Evolutionary conservation across 1,140 invertebrate genomes (phyloP).

Genomic region (Drusus annulatus): DNA sequence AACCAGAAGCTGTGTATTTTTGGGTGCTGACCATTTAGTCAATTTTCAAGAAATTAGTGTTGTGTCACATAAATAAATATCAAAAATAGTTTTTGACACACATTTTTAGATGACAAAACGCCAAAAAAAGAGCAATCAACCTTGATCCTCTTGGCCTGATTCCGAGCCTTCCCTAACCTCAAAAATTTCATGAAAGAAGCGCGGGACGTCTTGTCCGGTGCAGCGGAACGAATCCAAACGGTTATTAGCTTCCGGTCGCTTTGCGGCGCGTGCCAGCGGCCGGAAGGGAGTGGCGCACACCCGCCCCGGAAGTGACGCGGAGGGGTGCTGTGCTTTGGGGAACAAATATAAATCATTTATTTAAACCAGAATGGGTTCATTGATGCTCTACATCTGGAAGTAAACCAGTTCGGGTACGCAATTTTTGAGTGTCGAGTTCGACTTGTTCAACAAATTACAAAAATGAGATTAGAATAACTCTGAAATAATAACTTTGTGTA

Average conservation of each 20-base stretch:
- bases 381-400: background rate
- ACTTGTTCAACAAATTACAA: background rate
- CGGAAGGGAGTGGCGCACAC: conserved; percentile 17
- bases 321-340: background rate
- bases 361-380: background rate
- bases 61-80: too few species aligned
- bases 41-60: too few species aligned
- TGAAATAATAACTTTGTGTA: too few species aligned
- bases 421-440: background rate
- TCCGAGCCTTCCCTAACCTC: conserved; percentile 1
- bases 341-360: background rate
- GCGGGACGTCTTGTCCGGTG: background rate
- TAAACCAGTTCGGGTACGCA: background rate
- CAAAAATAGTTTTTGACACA: too few species aligned
- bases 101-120: too few species aligned
- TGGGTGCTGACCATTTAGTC: too few species aligned
- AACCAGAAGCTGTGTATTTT: too few species aligned
- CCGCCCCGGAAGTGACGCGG: conserved; percentile 19
- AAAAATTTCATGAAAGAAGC: background rate
- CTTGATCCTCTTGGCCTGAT: too few species aligned
- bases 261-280: conserved; percentile 20
- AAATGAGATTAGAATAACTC: background rate
- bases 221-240: conserved; percentile 17
- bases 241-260: conserved; percentile 1
- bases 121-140: too few species aligned